Base-by-base conservation (phyloP, 1,140 invertebrate genomes). In the Calliphora vicina region DNA sequence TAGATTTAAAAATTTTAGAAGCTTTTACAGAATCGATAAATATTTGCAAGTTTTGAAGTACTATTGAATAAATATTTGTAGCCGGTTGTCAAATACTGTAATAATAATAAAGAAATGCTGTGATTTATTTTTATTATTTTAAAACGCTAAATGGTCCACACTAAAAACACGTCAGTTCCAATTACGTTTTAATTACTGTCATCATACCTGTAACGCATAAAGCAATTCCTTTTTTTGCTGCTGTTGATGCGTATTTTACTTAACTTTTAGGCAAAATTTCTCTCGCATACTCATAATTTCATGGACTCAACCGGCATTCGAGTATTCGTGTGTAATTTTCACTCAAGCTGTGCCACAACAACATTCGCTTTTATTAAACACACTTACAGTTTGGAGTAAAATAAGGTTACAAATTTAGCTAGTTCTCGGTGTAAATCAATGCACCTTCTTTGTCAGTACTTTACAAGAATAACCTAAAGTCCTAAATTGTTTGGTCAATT, bases 131-230 rank as follows among this genome's bases (percentile, higher is more conserved):
- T 4, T 35, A 35, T 35, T 35, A 35, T 35, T 35, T 73, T 27
- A 78, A 45, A n/a, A 20, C 35, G 74, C 74, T 78, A 45, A 25
- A 45, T 78, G 26, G 35, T 2, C n/a, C 26, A 20, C 5, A 78
- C 35, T 43, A 20, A 15, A 42, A 26, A 27, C 5, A 73, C 13
- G 15, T 35, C 73, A 67, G 29, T 76, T 43, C 13, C 35, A 29
- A 78, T 78, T 78, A 78, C 35, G 10, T 43, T 78, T 35, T 43
- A 78, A 78, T 78, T 78, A 78, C 74, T 78, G 74, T 78, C 74
- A 78, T 78, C 74, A 43, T 78, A 25, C 74, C 74, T 43, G 74
- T 78, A 78, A 78, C 74, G 35, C 74, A 78, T 43, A 78, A 78
- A 43, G 35, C 43, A 43, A 78, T 78, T 78, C 17, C n/a, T n/a